Evolutionary conservation across 2,888 invertebrate genomes (phyloP).

Genomic region (Eupithecia dodoneata): DNA sequence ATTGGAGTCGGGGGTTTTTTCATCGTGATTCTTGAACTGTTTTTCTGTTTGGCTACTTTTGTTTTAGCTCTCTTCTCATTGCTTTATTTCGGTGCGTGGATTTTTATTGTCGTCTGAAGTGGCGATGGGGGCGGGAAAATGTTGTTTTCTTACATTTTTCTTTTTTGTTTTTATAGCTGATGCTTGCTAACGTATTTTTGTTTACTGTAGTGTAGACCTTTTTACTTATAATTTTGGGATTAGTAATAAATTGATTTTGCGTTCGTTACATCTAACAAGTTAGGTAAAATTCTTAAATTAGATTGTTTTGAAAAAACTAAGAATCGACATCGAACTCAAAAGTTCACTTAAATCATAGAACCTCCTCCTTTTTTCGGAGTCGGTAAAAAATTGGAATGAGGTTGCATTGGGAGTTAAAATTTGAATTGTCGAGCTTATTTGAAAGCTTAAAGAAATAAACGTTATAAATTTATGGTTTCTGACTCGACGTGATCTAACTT

Average conservation of each 20-base stretch:
- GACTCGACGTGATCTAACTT: too few species aligned
- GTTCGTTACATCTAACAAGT: neutral
- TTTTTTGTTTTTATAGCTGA: conserved; percentile 44
- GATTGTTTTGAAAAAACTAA: too few species aligned
- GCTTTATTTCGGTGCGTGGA: conserved; percentile 69
- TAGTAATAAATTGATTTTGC: neutral
- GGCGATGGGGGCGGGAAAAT: conserved; percentile 55
- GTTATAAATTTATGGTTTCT: too few species aligned
- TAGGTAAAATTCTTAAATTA: too few species aligned
- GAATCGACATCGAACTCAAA: too few species aligned
- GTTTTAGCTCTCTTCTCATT: conserved; percentile 65
- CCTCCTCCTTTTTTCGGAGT: too few species aligned
- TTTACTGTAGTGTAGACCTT: conserved; percentile 30
- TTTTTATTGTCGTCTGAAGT: conserved; percentile 62
- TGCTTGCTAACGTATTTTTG: conserved; percentile 48
- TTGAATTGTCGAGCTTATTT: too few species aligned
- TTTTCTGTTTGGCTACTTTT: conserved; percentile 75
- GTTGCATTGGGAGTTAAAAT: neutral
- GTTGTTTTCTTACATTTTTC: conserved; percentile 52
- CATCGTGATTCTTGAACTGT: conserved; percentile 73
- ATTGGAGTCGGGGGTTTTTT: conserved; percentile 63
- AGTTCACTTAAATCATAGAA: too few species aligned
- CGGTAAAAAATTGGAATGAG: too few species aligned
- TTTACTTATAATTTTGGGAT: conserved; percentile 4
- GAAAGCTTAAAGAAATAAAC: too few species aligned